Evolutionary conservation across 2,888 invertebrate species (phyloP).

Genomic region (Brenthis hecate): DNA sequence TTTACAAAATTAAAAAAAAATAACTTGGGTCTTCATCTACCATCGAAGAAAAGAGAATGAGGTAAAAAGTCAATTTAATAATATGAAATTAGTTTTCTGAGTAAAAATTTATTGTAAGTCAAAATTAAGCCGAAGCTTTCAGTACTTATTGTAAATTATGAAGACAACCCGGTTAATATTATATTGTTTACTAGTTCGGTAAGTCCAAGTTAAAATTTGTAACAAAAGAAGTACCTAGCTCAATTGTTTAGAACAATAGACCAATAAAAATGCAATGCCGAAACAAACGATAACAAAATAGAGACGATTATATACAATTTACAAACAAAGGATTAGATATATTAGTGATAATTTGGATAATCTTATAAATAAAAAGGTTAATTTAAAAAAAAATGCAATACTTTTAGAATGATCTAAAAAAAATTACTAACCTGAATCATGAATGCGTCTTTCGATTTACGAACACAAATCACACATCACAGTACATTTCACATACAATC

Average conservation of each 20-base stretch:
- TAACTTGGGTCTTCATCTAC: no score
- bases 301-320: slow-evolving; percentile 25
- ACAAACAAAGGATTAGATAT: slow-evolving; percentile 31
- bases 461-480: slow-evolving; percentile 75
- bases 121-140: background rate
- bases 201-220: slow-evolving; percentile 8
- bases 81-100: no score
- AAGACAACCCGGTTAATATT: background rate
- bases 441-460: slow-evolving; percentile 67
- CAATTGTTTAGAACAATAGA: slow-evolving; percentile 30
- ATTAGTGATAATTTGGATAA: slow-evolving; percentile 15
- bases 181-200: slow-evolving; percentile 14
- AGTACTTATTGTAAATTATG: background rate
- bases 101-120: background rate
- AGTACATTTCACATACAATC: slow-evolving; percentile 77
- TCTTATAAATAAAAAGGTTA: background rate
- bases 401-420: background rate
- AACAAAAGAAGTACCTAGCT: slow-evolving; percentile 20
- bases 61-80: no score
- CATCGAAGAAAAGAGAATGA: no score
- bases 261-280: slow-evolving; percentile 25
- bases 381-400: background rate
- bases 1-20: no score
- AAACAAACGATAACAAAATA: slow-evolving; percentile 21
- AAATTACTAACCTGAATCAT: slow-evolving; percentile 77